Percentiles rank a stretch among this genome's conserved stretches.
Evolutionary conservation across 2,797 vertebrate species (phyloP).

Genomic region (Pagetopsis macropterus): DNA sequence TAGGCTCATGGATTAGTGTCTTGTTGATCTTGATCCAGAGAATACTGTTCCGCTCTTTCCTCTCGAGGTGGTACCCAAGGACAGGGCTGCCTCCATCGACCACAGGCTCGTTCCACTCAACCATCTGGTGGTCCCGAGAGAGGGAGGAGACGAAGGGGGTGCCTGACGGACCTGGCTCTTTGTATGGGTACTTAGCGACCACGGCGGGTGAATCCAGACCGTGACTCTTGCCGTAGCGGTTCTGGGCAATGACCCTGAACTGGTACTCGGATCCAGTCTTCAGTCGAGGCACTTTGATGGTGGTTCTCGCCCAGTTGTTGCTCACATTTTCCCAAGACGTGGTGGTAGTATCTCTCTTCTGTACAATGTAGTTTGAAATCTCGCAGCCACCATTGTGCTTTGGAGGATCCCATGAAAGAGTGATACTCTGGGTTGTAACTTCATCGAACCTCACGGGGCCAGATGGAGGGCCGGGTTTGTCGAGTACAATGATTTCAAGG

Average conservation of each 20-base stretch:
- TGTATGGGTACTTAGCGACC: slow-evolving; percentile 96
- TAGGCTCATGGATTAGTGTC: slow-evolving; percentile 91
- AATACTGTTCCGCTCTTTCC: slow-evolving; percentile 98
- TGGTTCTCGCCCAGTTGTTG: slow-evolving; percentile 91
- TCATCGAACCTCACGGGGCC: slow-evolving; percentile 97
- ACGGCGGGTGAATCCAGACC: slow-evolving; percentile 91
- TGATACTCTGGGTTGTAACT: slow-evolving; percentile 94
- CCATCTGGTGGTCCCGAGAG: slow-evolving; percentile 92
- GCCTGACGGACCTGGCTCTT: slow-evolving; percentile 96
- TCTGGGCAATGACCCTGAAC: slow-evolving; percentile 98
- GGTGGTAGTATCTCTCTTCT: slow-evolving; percentile 96
- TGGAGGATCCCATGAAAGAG: slow-evolving; percentile 95
- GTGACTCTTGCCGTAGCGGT: slow-evolving; percentile 96
- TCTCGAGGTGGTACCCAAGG: slow-evolving; percentile 97
- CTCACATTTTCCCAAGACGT: slow-evolving; percentile 94
- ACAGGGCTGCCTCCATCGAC: slow-evolving; percentile 93
- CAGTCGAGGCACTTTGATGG: slow-evolving; percentile 91
- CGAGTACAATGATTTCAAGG: slow-evolving; percentile 93
- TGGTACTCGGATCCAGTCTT: slow-evolving; percentile 98
- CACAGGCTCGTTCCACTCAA: slow-evolving; percentile 97
- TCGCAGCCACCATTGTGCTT: slow-evolving; percentile 92
- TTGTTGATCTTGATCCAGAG: slow-evolving; percentile 98
- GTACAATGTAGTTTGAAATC: slow-evolving; percentile 97
- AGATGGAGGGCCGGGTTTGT: slow-evolving; percentile 95
- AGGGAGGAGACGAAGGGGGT: slow-evolving; percentile 92